These are phyloP conservation scores for Ammospiza maritima DNA, from an alignment of 2,797 vertebrate species.

Conservation along the genomic window DNA sequence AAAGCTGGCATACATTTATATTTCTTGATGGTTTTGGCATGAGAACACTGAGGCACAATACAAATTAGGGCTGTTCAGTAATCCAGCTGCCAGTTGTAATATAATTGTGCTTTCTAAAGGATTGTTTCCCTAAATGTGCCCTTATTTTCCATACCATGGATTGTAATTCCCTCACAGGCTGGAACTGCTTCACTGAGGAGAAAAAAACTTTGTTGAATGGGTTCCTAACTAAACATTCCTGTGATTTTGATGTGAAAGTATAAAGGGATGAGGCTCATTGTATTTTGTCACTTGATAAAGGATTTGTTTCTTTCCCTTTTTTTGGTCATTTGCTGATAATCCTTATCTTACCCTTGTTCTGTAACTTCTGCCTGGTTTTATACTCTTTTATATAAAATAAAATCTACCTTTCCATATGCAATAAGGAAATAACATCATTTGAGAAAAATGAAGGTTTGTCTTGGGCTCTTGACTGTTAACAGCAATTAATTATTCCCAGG, in stretches of 20 bases:
- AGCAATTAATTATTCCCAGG: background rate
- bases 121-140: background rate
- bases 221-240: background rate
- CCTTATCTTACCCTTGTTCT: background rate
- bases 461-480: background rate
- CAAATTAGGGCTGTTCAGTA: background rate
- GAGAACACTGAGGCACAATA: background rate
- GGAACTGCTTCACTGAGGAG: background rate
- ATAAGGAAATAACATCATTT: background rate
- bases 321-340: background rate
- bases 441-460: background rate
- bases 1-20: background rate
- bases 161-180: background rate
- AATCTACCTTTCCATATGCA: background rate
- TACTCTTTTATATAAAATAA: background rate
- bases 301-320: background rate
- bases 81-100: background rate
- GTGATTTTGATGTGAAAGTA: background rate
- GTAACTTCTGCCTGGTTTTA: background rate
- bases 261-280: background rate
- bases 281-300: background rate
- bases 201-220: background rate
- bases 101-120: background rate
- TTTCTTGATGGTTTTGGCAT: background rate
- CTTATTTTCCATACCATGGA: background rate